Evolutionary conservation across 1,140 invertebrate genomes (phyloP), one percentile per base, ranked within the genome.

Genomic region (Babylonia areolata): DNA sequence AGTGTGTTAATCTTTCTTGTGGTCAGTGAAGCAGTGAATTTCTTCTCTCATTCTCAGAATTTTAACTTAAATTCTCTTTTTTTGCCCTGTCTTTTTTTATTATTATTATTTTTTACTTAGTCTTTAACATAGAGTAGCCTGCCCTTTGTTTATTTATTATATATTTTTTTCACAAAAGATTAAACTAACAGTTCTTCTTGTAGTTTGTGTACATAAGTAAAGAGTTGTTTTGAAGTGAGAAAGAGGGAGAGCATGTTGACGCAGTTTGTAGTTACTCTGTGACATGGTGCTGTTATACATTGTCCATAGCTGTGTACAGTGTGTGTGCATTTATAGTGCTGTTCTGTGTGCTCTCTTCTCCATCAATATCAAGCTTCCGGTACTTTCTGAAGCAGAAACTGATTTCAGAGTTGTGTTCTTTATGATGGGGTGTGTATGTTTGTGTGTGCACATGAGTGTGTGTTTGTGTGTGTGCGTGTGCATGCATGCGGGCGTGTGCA

Each of bases 391-490:
- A 64, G 58, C 58, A 64, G 58, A 28, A 64, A 64, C 28, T 2
- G 58, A 6, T 12, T 64, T 64, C 28, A n/a, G 58, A 64, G 58
- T 64, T 64, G n/a, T n/a, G n/a, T 64, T 64, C 2, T 28, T 73
- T 23, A n/a, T 23, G 17, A 23, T 6, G n/a, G 6, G 58, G 6
- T 9, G 58, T 69, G 58, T 69, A 23, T 69, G 5, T 69, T 12
- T 69, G 58, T 69, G 58, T 3, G 6, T 73, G 3, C 33, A 37
- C 35, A 37, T 73, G 31, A 33, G 69, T 73, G 69, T 73, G 69
- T 73, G 69, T 73, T 3, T 35, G 69, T 35, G 69, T 73, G n/a
- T 73, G 69, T 73, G n/a, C 35, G 69, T 73, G 69, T 35, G 69
- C 35, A 31, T 35, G 69, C 35, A 3, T 11, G 58, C 23, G 69